These are phyloP conservation scores for Corythaixoides concolor DNA, from an alignment of 2,113 vertebrate species.

Conservation along the genomic window DNA sequence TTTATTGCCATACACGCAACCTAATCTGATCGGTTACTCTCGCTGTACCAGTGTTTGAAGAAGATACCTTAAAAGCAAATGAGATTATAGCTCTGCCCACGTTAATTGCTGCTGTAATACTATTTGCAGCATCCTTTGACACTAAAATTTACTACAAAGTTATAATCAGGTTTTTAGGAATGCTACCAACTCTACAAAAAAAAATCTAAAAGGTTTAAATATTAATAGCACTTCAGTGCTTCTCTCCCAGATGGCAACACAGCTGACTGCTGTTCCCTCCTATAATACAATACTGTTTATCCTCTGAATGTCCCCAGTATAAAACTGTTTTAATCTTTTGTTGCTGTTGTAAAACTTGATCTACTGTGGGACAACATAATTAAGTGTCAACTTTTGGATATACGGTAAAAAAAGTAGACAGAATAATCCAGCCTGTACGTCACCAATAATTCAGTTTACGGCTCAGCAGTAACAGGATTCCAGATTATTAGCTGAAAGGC, in stretches of 20 bases:
- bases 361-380: conserved; percentile 76
- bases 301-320: conserved; percentile 68
- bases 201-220: conserved; percentile 51
- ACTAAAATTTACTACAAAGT: conserved; percentile 27
- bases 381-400: conserved; percentile 75
- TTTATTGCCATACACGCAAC: neutral
- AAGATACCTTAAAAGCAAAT: neutral
- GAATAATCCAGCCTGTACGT: conserved; percentile 60
- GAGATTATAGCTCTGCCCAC: neutral
- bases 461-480: conserved; percentile 67
- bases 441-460: conserved; percentile 72
- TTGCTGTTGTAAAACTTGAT: conserved; percentile 78
- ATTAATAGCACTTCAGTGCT: conserved; percentile 64
- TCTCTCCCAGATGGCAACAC: conserved; percentile 65
- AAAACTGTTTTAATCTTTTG: conserved; percentile 78
- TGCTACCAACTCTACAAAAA: neutral
- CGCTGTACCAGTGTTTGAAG: neutral
- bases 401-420: conserved; percentile 42
- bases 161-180: conserved; percentile 49
- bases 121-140: conserved; percentile 9
- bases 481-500: conserved; percentile 65
- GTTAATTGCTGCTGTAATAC: conserved; percentile 6
- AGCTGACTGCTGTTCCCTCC: conserved; percentile 53
- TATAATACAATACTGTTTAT: conserved; percentile 62
- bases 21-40: neutral